Evolutionary conservation across 2,797 vertebrate species (phyloP).

Genomic region (Poeciliopsis infans): DNA sequence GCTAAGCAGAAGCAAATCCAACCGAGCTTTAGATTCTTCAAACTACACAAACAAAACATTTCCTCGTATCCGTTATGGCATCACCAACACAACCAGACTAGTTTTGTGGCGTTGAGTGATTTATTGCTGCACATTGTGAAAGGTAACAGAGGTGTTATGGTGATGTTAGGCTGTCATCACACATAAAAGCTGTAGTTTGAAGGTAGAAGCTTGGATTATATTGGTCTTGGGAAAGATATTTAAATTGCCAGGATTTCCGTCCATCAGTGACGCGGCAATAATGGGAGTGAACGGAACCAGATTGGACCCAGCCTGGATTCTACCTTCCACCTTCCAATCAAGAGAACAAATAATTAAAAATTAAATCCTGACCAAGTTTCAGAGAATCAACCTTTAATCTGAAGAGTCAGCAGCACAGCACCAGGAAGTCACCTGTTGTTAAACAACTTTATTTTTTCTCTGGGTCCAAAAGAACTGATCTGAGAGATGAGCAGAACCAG

Average conservation of each 20-base stretch:
- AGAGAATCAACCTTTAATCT: background rate
- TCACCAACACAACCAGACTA: background rate
- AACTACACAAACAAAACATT: background rate
- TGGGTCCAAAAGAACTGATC: background rate
- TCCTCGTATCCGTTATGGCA: background rate
- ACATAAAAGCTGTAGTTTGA: background rate
- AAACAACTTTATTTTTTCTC: background rate
- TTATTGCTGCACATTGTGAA: background rate
- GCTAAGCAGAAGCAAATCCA: background rate
- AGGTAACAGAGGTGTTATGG: background rate
- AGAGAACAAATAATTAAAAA: background rate
- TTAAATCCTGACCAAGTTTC: background rate
- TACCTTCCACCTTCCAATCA: background rate
- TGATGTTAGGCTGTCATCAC: background rate
- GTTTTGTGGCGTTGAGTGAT: background rate
- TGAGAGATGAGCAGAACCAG: background rate
- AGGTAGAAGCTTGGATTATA: background rate
- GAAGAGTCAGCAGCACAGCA: background rate
- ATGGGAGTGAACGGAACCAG: background rate
- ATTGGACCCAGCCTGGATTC: background rate
- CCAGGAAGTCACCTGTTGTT: background rate
- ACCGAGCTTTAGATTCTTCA: background rate
- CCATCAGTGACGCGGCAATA: background rate
- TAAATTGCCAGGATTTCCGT: background rate
- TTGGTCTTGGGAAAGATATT: background rate